Percentiles rank a stretch among this genome's conserved stretches.
phyloP scores from a whole-genome alignment of 2,888 invertebrate species.

The Drosophila robusta region DNA sequence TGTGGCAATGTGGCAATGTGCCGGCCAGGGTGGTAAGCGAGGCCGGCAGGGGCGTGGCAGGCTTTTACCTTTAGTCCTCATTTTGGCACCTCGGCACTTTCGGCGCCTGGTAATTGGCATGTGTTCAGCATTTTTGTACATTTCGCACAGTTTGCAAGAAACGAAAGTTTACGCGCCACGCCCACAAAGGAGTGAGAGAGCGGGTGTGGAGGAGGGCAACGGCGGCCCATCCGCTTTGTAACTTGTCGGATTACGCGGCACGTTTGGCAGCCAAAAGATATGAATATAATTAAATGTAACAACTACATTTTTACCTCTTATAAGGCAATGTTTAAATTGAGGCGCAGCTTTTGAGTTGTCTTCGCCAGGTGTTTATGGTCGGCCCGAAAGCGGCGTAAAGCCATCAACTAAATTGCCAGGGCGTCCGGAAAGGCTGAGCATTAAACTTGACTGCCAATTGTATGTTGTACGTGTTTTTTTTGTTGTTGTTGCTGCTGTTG shows the following conservation, averaged over 20 bases:
- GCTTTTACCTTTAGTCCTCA: constrained; percentile 66
- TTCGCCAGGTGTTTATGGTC: constrained; percentile 58
- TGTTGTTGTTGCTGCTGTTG: constrained; percentile 43
- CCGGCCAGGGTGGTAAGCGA: background rate
- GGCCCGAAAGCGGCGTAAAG: constrained; percentile 56
- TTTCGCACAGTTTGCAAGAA: constrained; percentile 74
- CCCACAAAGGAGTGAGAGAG: constrained; percentile 11
- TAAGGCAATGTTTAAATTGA: constrained; percentile 66
- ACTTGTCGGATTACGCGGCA: constrained; percentile 73
- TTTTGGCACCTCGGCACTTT: constrained; percentile 77
- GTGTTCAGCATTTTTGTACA: constrained; percentile 79
- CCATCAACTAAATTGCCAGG: constrained; percentile 73
- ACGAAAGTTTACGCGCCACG: constrained; percentile 50
- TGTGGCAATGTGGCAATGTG: background rate
- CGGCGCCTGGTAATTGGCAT: constrained; percentile 72
- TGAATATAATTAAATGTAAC: constrained; percentile 79
- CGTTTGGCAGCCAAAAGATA: constrained; percentile 72
- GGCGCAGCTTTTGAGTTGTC: constrained; percentile 21
- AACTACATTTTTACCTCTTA: constrained; percentile 76
- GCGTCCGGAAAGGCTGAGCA: constrained; percentile 37
- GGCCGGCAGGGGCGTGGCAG: constrained; percentile 37
- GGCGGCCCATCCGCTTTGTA: constrained; percentile 42
- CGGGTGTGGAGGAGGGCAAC: background rate
- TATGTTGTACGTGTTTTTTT: constrained; percentile 12
- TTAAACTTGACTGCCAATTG: constrained; percentile 68